Base-by-base conservation (phyloP, 2,113 vertebrate species). In the Salminus brasiliensis region DNA sequence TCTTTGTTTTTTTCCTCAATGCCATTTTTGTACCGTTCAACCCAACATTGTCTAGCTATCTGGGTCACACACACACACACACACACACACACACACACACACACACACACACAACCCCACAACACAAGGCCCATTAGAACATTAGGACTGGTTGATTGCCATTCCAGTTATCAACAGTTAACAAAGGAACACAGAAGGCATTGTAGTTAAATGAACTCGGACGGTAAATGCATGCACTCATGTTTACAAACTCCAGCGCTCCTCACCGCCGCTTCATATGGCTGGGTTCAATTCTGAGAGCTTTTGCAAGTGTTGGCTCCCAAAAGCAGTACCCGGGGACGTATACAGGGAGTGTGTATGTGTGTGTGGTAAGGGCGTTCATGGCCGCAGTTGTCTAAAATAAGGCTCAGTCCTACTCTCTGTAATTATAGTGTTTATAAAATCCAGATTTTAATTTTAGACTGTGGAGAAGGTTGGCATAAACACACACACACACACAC, bases 361-460 rank as follows among this genome's bases (percentile, higher is more conserved):
- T 84, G 68, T 79, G 81, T 82, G 69, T 59, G 87, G 88, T 81
- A 88, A 90, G 92, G 91, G 93, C 84, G 92, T 91, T 90, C 88
- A 87, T 83, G 80, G 89, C 92, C 91, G 59, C 91, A 90, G 87
- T 79, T 89, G 88, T 88, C 86, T 74, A 91, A 93, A 93, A 94
- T 93, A 94, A 91, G 79, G 73, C 74, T 81, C 81, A 80, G 82
- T 90, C 87, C 89, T 90, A 87, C 90, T 83, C 88, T 91, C 90
- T 91, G 88, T 94, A 93, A 94, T 93, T 94, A 94, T 90, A 93
- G 88, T 49, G 88, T 93, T 93, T 91, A 85, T 89, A 93, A 93
- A 93, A 93, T 89, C 91, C 88, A 83, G 76, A 91, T 92, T 93
- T 93, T 90, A 93, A 94, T 94, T 94, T 94, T 93, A 94, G 92